phyloP scores from a whole-genome alignment of 2,113 vertebrate genomes.

The Phylloscopus trochilus region DNA sequence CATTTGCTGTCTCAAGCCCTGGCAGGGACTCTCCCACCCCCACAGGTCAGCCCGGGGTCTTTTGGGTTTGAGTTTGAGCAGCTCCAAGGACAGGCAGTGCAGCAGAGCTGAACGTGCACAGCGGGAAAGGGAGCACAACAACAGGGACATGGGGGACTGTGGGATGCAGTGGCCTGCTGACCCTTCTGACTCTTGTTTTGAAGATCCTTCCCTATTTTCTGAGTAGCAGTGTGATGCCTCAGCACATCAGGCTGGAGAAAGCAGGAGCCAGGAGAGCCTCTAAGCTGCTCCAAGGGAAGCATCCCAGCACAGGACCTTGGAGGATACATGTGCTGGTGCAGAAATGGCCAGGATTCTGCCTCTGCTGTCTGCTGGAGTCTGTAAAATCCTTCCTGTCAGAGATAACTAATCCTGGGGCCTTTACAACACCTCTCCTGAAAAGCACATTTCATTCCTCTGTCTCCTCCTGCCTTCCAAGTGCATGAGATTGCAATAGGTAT shows the following conservation, averaged over 20 bases:
- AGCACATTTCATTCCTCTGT: constrained; percentile 35
- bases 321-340: background rate
- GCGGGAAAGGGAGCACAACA: accelerated
- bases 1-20: background rate
- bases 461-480: constrained; percentile 44
- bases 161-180: background rate
- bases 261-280: background rate
- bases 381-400: constrained; percentile 36
- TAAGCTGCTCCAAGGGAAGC: background rate
- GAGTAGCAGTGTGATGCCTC: background rate
- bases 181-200: background rate
- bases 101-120: background rate
- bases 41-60: background rate
- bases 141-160: accelerated
- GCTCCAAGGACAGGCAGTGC: background rate
- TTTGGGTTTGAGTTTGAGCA: background rate
- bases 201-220: background rate
- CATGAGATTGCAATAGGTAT: constrained; percentile 50
- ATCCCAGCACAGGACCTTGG: background rate
- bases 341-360: background rate
- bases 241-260: background rate
- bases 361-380: background rate
- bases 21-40: background rate
- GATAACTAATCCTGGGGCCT: constrained; percentile 44
- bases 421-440: constrained; percentile 29